Conservation (phyloP, 2,797 vertebrate species). For the Megaceryle alcyon region DNA sequence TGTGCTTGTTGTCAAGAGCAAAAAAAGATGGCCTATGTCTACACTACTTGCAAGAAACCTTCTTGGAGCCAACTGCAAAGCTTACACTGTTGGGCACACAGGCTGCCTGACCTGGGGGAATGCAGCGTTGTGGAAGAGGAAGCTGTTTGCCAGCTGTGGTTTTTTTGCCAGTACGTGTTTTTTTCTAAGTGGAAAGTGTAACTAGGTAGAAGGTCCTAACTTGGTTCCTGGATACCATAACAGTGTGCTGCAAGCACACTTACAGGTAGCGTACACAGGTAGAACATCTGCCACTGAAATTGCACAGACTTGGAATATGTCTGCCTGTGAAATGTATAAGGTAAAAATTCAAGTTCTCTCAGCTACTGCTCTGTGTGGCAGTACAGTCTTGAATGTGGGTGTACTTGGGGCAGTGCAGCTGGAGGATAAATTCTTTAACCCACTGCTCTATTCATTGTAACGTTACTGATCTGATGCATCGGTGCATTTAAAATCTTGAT, state of each 20-base stretch:
- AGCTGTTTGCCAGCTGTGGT: neutral
- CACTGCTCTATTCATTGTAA: neutral
- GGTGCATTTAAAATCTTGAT: neutral
- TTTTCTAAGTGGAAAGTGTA: neutral
- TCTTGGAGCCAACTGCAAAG: neutral
- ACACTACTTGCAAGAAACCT: neutral
- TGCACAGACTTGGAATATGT: neutral
- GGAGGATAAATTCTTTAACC: neutral
- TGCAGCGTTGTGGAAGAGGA: neutral
- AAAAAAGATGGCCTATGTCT: neutral
- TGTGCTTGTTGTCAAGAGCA: neutral
- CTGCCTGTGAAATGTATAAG: neutral
- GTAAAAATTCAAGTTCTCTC: neutral
- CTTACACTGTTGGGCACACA: fast-evolving
- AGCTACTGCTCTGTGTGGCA: neutral
- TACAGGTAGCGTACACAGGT: no score
- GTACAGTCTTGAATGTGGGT: neutral
- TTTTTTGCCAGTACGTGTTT: no score
- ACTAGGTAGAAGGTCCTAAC: neutral
- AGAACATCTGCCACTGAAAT: neutral
- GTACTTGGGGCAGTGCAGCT: neutral
- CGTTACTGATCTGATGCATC: neutral
- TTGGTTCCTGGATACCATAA: neutral
- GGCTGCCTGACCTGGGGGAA: neutral
- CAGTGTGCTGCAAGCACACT: neutral